phyloP scores from a whole-genome alignment of 2,888 invertebrate genomes.

The Atethmia centrago region DNA sequence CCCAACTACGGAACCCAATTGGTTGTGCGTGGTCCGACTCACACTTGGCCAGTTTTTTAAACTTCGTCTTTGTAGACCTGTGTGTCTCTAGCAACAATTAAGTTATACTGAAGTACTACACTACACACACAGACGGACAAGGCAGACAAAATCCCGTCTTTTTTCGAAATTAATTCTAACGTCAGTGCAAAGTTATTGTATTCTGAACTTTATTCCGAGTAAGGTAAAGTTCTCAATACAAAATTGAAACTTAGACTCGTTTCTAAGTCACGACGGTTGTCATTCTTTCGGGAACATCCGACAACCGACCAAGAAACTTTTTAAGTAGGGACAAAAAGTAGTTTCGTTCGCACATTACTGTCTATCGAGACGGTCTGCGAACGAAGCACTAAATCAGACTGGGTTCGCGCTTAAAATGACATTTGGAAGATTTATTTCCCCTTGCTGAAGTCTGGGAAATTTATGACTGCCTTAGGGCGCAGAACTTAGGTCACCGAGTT shows the following conservation, averaged over 20 bases:
- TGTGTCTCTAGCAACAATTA: no score
- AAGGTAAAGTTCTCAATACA: background rate
- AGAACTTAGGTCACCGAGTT: conserved; percentile 42
- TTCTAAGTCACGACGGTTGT: background rate
- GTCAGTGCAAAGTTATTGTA: background rate
- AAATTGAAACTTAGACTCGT: background rate
- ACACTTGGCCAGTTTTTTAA: no score
- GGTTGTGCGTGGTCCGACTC: no score
- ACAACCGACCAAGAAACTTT: conserved; percentile 1
- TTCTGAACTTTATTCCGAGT: background rate
- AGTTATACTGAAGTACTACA: background rate
- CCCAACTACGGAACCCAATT: no score
- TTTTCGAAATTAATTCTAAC: background rate
- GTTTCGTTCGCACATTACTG: conserved; percentile 35
- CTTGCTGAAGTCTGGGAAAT: conserved; percentile 35
- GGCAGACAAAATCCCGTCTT: background rate
- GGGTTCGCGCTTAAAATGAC: conserved; percentile 57
- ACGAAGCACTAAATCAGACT: conserved; percentile 51
- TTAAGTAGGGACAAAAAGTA: conserved; percentile 13
- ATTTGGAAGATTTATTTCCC: conserved; percentile 48
- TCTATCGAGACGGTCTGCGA: conserved; percentile 9
- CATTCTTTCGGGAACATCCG: background rate
- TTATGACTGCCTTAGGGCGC: conserved; percentile 45
- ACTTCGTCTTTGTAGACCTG: no score
- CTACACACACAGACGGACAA: background rate